Base-by-base conservation (phyloP, 2,797 vertebrate species). In the Lacerta bilineata region DNA sequence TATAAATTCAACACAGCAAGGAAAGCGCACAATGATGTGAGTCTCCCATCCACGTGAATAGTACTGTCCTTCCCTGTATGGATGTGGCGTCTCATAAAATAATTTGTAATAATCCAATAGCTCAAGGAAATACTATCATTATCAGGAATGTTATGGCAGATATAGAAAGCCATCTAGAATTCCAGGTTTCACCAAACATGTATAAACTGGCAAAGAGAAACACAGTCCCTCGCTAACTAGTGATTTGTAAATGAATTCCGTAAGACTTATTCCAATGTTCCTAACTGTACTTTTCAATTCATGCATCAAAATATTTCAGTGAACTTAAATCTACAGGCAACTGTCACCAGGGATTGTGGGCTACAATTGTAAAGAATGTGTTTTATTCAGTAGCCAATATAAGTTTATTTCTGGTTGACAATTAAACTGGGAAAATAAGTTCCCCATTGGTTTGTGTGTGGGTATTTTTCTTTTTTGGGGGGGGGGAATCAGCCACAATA, bases 251-350 rank as follows among this genome's bases (percentile, higher is more conserved):
- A 81, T 61, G 25, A 87, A 74, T 83, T 43, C 25, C 33, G 20
- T 69, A 39, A 61, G 50, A 36, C 33, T 46, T 46, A 83, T 36
- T 50, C n/a, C 59, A 77, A 39, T 10, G 27, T 10, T 84, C 33
- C 46, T 39, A 78, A 20, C 33, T 46, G n/a, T 55, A 36, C 33
- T 88, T 50, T 83, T 88, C 36, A 82, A 78, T 78, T 27, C 71
- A 88, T 27, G 29, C 36, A 61, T 80, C 72, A 88, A 46, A 75
- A 46, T 74, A 81, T 81, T 39, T 69, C n/a, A 55, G 77, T 29
- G 43, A 72, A 55, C 20, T 72, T 61, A 80, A 59, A 59, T 10
- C 55, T 87, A 59, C 11, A 50, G 8, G 27, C 20, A 75, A 82
- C 39, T 33, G 55, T 84, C 55, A 61, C 50, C 50, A 8, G 50